Conservation (phyloP, 2,113 vertebrate genomes). For the Excalfactoria chinensis region DNA sequence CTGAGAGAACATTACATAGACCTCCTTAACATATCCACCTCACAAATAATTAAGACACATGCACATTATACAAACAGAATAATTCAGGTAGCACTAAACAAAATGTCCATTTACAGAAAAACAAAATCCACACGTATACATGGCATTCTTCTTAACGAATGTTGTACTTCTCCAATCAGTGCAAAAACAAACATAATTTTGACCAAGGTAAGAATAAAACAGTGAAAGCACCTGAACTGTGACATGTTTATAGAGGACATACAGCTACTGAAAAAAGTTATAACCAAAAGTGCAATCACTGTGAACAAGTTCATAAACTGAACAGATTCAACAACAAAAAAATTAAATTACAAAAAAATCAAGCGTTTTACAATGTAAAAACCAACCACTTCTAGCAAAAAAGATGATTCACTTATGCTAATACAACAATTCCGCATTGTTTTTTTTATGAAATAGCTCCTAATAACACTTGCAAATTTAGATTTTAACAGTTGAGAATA, state of each 20-base stretch:
- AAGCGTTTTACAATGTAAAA: neutral
- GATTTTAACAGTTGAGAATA: neutral
- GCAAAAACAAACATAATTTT: neutral
- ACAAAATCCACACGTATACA: neutral
- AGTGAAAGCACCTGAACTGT: neutral
- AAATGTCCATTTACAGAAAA: neutral
- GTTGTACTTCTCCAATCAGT: accelerated
- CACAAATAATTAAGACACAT: neutral
- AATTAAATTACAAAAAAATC: neutral
- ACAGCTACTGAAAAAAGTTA: neutral
- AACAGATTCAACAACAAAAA: neutral
- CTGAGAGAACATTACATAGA: neutral
- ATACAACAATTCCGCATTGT: neutral
- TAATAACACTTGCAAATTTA: neutral
- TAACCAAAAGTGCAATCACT: neutral
- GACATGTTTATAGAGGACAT: neutral
- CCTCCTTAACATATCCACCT: neutral
- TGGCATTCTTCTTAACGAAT: neutral
- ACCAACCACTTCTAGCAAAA: neutral
- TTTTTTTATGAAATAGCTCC: neutral
- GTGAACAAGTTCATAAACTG: neutral
- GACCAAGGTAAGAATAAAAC: neutral
- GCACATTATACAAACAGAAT: neutral
- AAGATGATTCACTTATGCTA: neutral
- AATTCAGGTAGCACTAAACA: neutral